Evolutionary conservation across 2,113 vertebrate genomes (phyloP).

Genomic region (Larimichthys crocea): DNA sequence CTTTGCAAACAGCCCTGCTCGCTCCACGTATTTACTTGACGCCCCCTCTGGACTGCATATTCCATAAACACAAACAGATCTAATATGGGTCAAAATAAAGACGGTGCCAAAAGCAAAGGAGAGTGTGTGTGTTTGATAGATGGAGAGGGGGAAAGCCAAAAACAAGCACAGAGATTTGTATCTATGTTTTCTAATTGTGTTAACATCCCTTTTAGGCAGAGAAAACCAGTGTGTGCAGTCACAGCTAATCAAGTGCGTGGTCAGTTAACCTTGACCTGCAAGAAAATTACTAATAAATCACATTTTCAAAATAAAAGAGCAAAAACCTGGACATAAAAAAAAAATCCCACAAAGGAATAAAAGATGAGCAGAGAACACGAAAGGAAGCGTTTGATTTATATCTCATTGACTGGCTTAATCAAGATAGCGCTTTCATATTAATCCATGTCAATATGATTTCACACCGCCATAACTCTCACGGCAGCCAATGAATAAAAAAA

Average conservation of each 20-base stretch:
- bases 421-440: constrained; percentile 50
- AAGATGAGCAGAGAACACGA: not conserved
- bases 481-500: constrained; percentile 45
- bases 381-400: constrained; percentile 2
- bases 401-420: constrained; percentile 49
- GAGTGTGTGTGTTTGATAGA: constrained; percentile 15
- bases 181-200: constrained; percentile 2
- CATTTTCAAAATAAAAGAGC: not conserved
- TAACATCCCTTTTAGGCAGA: not conserved
- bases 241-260: not conserved
- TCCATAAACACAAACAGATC: constrained; percentile 28
- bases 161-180: not conserved
- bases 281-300: not conserved
- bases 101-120: constrained; percentile 4
- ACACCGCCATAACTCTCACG: constrained; percentile 34
- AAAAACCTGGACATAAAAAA: not conserved
- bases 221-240: not conserved
- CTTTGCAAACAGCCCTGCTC: constrained; percentile 33
- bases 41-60: constrained; percentile 31
- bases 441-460: constrained; percentile 63
- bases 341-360: not conserved
- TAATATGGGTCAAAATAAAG: constrained; percentile 41
- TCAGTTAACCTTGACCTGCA: constrained; percentile 7
- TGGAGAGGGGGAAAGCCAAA: not conserved
- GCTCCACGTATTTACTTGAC: constrained; percentile 25